Evolutionary conservation across 2,888 invertebrate genomes (phyloP), one percentile per base, ranked within the genome.

Genomic region (Mycalesis mineus): DNA sequence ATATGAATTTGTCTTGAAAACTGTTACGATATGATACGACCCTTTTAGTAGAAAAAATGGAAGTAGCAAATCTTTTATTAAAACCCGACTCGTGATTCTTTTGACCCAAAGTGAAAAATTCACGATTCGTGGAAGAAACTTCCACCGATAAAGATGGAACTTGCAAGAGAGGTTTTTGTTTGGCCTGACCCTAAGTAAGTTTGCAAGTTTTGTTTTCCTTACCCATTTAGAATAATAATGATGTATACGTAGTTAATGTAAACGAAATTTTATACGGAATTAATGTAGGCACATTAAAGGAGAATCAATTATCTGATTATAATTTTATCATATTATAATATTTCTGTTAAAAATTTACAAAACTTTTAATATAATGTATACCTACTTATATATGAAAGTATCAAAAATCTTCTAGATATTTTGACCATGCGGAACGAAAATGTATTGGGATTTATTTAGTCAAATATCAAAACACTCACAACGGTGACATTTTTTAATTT

Each of bases 111-210:
- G 44, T 60, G 49, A 57, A 44, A 50, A 60, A 60, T 45, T 53
- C 54, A 57, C 54, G 42, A 50, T 52, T 17, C 40, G 22, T 44
- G 9, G 28, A 50, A 45, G 37, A 39, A 17, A 51, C 17, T 45
- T 56, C 33, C 28, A 13, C 48, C 50, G 40, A 39, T 50, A 47
- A 50, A 40, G 33, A 49, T 33, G 37, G 37, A 33, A 33, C 39
- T 50, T 37, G 33, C 33, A 49, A 44, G 53, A 55, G 45, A 39
- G 39, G 49, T 44, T 29, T 57, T 60, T 60, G 56, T 61, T 49
- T 48, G 37, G n/a, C 13, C 28, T 36, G 53, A 53, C 58, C 48
- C 48, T 56, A 48, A 59, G 31, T 33, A 33, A 42, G 53, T 50
- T 50, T 48, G 52, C 49, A 28, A 55, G 52, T 52, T 53, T 41